Conservation (phyloP, 2,888 invertebrate genomes). For the Agonopterix subpropinquella region DNA sequence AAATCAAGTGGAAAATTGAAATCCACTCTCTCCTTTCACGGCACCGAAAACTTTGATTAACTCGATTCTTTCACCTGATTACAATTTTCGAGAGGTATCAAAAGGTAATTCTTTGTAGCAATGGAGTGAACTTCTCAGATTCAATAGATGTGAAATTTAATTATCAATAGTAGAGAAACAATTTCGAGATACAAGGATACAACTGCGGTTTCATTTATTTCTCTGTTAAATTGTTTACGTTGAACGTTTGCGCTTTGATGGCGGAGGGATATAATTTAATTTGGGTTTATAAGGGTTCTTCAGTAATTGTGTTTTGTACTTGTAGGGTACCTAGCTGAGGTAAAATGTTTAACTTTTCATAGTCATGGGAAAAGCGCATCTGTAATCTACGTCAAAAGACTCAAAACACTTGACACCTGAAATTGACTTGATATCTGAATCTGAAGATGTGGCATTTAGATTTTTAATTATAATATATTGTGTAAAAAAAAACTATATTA, state of each 20-base stretch:
- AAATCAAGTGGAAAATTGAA: constrained; percentile 70
- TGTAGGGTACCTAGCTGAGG: constrained; percentile 5
- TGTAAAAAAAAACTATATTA: too few species aligned
- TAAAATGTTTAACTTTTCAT: too few species aligned
- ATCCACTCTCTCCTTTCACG: constrained; percentile 19
- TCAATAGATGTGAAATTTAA: background rate
- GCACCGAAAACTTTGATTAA: constrained; percentile 40
- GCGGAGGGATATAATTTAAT: background rate
- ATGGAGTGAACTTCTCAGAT: background rate
- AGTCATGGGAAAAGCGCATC: too few species aligned
- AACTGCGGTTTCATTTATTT: constrained; percentile 7
- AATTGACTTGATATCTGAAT: too few species aligned
- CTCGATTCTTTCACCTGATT: constrained; percentile 39
- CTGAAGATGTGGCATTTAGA: too few species aligned
- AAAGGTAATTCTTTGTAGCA: background rate
- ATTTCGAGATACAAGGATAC: background rate
- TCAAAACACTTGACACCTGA: too few species aligned
- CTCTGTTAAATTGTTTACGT: constrained; percentile 3
- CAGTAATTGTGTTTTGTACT: background rate
- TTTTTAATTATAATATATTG: too few species aligned
- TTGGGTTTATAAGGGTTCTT: background rate
- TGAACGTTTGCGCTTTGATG: background rate
- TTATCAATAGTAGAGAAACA: constrained; percentile 1
- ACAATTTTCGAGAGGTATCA: constrained; percentile 25
- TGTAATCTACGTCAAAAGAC: too few species aligned